Percentiles rank a stretch among this genome's conserved stretches.
phyloP scores from a whole-genome alignment of 1,140 invertebrate genomes.

The Cephus cinctus region DNA sequence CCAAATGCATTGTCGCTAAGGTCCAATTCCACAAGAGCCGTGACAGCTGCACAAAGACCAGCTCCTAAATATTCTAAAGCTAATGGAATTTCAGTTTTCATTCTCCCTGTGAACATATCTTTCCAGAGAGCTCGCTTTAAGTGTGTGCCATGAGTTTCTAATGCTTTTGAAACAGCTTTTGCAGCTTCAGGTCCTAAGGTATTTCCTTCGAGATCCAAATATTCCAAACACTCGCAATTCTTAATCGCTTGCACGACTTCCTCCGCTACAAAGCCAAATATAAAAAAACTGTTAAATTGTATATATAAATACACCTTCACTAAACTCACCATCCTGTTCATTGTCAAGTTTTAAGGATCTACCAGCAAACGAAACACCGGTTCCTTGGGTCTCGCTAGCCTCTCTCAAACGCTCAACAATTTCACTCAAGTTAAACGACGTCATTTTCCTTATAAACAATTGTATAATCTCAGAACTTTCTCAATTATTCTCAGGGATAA shows the following conservation, averaged over 20 bases:
- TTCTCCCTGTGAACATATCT: conserved; percentile 92
- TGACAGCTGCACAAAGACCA: conserved; percentile 78
- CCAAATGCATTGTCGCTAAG: conserved; percentile 98
- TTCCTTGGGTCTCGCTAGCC: conserved; percentile 21
- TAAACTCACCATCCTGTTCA: conserved; percentile 68
- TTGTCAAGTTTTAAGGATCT: conserved; percentile 67
- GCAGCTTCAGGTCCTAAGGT: conserved; percentile 89
- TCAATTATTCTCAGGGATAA: conserved; percentile 15
- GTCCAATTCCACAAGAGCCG: conserved; percentile 82
- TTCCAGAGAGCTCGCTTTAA: conserved; percentile 89
- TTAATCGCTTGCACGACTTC: conserved; percentile 66
- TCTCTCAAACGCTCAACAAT: conserved; percentile 35
- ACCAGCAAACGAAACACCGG: conserved; percentile 67
- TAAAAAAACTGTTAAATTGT: neutral
- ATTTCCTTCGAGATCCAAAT: conserved; percentile 87
- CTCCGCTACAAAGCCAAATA: conserved; percentile 56
- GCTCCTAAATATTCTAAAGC: conserved; percentile 79
- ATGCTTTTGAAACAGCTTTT: conserved; percentile 75
- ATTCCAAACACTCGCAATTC: conserved; percentile 63
- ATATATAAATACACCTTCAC: conserved; percentile 15
- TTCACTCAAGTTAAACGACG: conserved; percentile 43
- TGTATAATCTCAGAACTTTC: neutral
- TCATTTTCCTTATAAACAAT: conserved; percentile 21
- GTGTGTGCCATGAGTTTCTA: conserved; percentile 71
- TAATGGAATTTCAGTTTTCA: conserved; percentile 93